Evolutionary conservation across 2,888 invertebrate species (phyloP), one percentile per base, ranked within the genome.

Genomic region (Cephus sareptanus): DNA sequence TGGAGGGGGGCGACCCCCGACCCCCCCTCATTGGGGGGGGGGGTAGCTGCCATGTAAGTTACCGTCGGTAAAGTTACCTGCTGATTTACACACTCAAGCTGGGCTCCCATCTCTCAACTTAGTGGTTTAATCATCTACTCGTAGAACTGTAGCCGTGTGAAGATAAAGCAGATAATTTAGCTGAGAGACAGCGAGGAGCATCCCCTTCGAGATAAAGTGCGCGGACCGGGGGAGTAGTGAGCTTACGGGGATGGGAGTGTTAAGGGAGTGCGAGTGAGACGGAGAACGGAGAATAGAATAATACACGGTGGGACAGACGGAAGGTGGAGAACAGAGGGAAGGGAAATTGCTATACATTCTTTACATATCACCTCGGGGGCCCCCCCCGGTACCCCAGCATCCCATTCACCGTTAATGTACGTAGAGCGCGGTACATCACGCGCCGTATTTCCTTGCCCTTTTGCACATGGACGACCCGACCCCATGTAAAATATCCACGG

Each of bases 51-150:
- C 40, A 56, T 23, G 23, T 56, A 56, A 56, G 40, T 56, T 56
- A 56, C 40, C 40, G 40, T 23, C 40, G 40, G 23, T 73, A 40
- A 79, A 79, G 79, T 79, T 79, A 77, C 75, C 81, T 80, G 82
- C 82, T 86, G 85, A 86, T 85, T 85, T 85, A 84, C 83, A 83
- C 84, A 83, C 83, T 85, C 83, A 76, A 56, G 40, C 40, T 56
- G 79, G 77, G 80, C 81, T 81, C 79, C 79, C 84, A 79, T 83
- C 82, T 83, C 81, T 79, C 83, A 80, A 79, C 81, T 83, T 81
- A 75, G 77, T 77, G 81, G 81, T 83, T 85, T 85, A 85, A 85
- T 85, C 85, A 84, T 73, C 81, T 80, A 80, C 81, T 81, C 78
- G 77, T 56, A 69, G 77, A 71, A 71, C 71, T 71, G 71, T 71